Evolutionary conservation across 1,140 invertebrate genomes (phyloP).

Genomic region (Drosophila rufa): DNA sequence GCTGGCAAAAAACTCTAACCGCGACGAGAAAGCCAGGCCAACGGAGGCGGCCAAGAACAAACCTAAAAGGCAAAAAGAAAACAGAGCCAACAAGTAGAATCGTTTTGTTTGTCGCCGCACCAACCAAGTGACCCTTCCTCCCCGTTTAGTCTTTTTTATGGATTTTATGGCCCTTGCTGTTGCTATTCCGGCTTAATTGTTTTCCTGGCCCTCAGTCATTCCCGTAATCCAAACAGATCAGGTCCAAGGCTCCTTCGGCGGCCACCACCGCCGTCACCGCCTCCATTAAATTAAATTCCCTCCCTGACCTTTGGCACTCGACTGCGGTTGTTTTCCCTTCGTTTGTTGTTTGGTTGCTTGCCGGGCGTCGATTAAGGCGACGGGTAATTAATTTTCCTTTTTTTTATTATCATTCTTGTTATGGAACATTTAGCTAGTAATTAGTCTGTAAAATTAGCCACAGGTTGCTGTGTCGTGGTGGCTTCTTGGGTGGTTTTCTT

Average conservation of each 20-base stretch:
- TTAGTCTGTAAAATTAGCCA: conserved; percentile 67
- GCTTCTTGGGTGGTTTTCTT: conserved; percentile 32
- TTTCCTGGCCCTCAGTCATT: conserved; percentile 43
- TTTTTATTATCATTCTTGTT: conserved; percentile 57
- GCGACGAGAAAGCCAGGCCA: conserved; percentile 19
- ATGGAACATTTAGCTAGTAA: conserved; percentile 62
- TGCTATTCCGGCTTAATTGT: conserved; percentile 49
- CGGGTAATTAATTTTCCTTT: conserved; percentile 59
- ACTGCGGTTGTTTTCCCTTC: conserved; percentile 7
- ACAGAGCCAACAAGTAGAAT: conserved; percentile 47
- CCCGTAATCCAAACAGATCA: conserved; percentile 61
- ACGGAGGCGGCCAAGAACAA: conserved; percentile 25
- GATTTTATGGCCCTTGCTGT: conserved; percentile 64
- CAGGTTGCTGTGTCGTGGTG: conserved; percentile 49
- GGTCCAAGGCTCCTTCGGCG: conserved; percentile 27
- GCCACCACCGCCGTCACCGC: conserved; percentile 1
- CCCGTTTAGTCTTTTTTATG: conserved; percentile 50
- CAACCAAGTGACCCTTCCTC: conserved; percentile 12
- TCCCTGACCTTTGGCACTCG: conserved; percentile 57
- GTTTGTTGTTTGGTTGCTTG: background rate
- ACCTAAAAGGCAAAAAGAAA: conserved; percentile 20
- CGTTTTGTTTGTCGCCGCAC: conserved; percentile 47
- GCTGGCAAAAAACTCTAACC: conserved; percentile 10
- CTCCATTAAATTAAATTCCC: conserved; percentile 25
- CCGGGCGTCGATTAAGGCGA: conserved; percentile 37